phyloP scores from a whole-genome alignment of 1,140 invertebrate genomes.

The Homarus americanus region DNA sequence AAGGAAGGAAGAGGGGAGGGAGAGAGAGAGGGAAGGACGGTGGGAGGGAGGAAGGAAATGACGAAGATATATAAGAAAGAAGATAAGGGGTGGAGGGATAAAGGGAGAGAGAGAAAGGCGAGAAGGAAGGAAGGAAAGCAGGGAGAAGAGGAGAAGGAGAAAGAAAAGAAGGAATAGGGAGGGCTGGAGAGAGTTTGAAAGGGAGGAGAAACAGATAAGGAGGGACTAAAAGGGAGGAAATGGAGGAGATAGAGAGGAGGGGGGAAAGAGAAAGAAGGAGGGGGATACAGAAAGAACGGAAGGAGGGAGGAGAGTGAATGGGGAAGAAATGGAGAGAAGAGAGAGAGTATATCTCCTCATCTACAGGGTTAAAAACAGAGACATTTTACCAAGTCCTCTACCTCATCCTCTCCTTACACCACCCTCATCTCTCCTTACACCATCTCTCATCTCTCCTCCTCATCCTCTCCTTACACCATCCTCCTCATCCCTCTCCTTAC shows the following conservation, averaged over 20 bases:
- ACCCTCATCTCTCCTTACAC: no score
- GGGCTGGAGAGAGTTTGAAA: background rate
- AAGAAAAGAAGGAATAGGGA: background rate
- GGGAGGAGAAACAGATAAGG: background rate
- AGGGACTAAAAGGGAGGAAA: background rate
- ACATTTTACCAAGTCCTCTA: no score
- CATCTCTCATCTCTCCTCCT: no score
- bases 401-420: no score
- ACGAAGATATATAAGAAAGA: background rate
- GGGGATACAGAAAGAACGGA: no score
- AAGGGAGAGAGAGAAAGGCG: background rate
- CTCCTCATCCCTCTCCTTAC: no score
- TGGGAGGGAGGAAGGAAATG: background rate
- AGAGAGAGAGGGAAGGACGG: constrained; percentile 11
- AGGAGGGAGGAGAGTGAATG: background rate
- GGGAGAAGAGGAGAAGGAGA: background rate
- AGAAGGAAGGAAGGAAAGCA: background rate
- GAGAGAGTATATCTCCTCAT: background rate
- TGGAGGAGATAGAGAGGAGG: background rate
- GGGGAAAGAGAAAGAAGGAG: background rate
- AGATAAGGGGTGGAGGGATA: background rate
- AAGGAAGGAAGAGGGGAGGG: background rate
- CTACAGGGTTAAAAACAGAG: no score
- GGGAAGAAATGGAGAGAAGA: background rate
- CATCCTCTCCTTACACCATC: no score